These are phyloP conservation scores for Phoeniculus purpureus DNA, from an alignment of 2,797 vertebrate species.

Conservation along the genomic window DNA sequence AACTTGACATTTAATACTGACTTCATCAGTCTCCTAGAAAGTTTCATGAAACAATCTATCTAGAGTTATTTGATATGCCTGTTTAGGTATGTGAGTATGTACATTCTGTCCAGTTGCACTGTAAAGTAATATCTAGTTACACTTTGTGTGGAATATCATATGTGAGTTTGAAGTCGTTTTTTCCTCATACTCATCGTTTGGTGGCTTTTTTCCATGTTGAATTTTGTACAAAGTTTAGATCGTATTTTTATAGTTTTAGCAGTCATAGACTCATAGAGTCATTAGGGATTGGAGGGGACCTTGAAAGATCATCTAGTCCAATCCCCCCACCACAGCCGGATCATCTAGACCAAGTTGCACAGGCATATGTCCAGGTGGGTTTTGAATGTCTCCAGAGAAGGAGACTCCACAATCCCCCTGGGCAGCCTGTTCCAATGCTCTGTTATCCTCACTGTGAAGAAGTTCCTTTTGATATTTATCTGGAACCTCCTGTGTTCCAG, in stretches of 20 bases:
- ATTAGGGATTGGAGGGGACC: too few species aligned
- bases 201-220: background rate
- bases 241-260: background rate
- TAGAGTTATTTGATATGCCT: background rate
- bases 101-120: background rate
- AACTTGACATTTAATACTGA: background rate
- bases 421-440: too few species aligned
- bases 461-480: too few species aligned
- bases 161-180: background rate
- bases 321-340: too few species aligned
- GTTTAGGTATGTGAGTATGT: background rate
- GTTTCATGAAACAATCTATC: background rate
- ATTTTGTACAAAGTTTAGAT: background rate
- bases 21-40: background rate
- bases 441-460: too few species aligned
- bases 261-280: too few species aligned
- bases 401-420: too few species aligned
- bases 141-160: background rate
- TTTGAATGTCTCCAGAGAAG: too few species aligned
- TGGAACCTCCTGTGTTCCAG: too few species aligned
- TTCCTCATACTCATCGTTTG: background rate
- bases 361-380: too few species aligned
- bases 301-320: too few species aligned
- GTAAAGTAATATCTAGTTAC: background rate
- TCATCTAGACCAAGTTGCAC: too few species aligned